Conservation (phyloP, 37 sponge, comb jelly and placozoan species). For the Theonella swinhoei region DNA sequence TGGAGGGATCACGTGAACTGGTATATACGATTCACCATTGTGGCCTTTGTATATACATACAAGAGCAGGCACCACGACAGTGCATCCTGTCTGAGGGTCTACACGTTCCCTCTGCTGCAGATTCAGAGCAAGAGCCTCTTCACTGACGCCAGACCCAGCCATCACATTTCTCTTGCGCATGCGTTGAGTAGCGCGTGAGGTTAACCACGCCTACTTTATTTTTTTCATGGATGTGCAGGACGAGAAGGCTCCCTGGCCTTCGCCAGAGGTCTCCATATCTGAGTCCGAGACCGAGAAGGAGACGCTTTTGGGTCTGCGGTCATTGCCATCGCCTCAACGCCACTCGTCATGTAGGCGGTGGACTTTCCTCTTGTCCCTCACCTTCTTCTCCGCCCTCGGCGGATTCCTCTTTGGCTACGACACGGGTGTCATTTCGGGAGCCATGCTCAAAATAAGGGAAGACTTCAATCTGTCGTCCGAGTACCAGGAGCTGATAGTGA, state of each 20-base stretch:
- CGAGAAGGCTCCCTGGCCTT: not conserved
- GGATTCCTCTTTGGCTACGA: conserved; percentile 96
- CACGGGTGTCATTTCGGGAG: conserved; percentile 93
- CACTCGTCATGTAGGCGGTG: not conserved
- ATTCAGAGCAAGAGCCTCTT: conserved; percentile 36
- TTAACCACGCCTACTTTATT: too few species aligned
- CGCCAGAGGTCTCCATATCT: not conserved
- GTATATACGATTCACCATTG: not conserved
- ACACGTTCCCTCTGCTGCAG: conserved; percentile 11
- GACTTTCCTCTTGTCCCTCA: conserved; percentile 18
- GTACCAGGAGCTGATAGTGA: conserved; percentile 80
- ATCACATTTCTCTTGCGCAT: not conserved
- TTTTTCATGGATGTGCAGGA: not conserved
- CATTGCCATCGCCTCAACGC: not conserved
- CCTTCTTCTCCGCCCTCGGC: conserved; percentile 53
- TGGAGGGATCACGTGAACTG: not conserved
- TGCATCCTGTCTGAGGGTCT: conserved; percentile 48
- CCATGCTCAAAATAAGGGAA: conserved; percentile 67
- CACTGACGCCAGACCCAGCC: not conserved
- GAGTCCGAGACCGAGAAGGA: not conserved
- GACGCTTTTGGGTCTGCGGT: not conserved
- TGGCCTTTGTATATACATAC: too few species aligned
- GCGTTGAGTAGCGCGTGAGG: too few species aligned
- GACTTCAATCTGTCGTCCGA: conserved; percentile 40
- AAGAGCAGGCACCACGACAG: conserved; percentile 55